Conservation (phyloP, 1,140 invertebrate genomes). For the Littorina saxatilis region DNA sequence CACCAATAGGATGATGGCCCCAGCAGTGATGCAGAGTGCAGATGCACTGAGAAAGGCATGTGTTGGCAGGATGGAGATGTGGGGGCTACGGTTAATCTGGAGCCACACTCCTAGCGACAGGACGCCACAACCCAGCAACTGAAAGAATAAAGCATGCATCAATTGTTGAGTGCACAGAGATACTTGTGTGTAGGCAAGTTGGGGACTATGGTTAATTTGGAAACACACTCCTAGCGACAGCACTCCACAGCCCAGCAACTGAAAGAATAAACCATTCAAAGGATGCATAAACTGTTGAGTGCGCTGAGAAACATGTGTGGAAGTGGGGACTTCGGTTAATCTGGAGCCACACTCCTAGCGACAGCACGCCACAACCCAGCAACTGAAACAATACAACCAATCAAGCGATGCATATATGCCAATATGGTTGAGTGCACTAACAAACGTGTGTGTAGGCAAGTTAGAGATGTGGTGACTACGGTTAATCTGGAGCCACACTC, state of each 20-base stretch:
- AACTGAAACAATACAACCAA: too few species aligned
- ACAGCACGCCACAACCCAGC: constrained; percentile 82
- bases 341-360: constrained; percentile 85
- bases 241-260: constrained; percentile 84
- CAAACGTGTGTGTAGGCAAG: constrained; percentile 60
- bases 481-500: constrained; percentile 83
- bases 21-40: constrained; percentile 80
- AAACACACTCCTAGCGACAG: constrained; percentile 86
- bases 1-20: constrained; percentile 86
- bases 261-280: too few species aligned
- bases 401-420: too few species aligned
- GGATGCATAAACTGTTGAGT: too few species aligned
- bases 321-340: constrained; percentile 68
- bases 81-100: constrained; percentile 74
- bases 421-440: too few species aligned
- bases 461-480: constrained; percentile 54
- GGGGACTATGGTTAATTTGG: constrained; percentile 73
- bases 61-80: constrained; percentile 54
- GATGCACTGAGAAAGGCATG: constrained; percentile 65
- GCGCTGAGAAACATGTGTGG: constrained; percentile 64
- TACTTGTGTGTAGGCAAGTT: constrained; percentile 61
- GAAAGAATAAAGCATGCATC: too few species aligned
- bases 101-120: constrained; percentile 86
- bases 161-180: constrained; percentile 64
- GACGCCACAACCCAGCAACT: constrained; percentile 84